Conservation (phyloP, 2,113 vertebrate species). For the Toxotes jaculatrix region DNA sequence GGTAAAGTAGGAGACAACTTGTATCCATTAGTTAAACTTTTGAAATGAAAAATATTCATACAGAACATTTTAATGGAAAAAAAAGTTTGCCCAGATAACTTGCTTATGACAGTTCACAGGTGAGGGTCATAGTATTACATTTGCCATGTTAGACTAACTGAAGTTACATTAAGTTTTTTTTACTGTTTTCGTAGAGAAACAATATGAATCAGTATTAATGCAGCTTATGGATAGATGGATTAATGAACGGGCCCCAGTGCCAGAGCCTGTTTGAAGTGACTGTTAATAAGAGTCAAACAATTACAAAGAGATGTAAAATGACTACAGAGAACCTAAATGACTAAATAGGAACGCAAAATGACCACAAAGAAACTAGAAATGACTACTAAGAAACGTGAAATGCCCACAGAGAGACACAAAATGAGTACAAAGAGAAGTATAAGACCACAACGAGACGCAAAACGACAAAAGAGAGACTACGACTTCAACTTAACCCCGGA, state of each 20-base stretch:
- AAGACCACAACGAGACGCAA: neutral
- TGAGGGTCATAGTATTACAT: accelerated
- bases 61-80: too few relatives aligned
- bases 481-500: too few relatives aligned
- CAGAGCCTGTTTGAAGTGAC: neutral
- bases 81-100: too few relatives aligned
- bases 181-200: accelerated
- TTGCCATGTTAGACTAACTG: neutral
- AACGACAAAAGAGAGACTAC: neutral
- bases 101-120: too few relatives aligned
- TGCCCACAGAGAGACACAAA: neutral
- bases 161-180: too few relatives aligned
- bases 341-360: neutral
- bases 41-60: too few relatives aligned
- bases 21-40: too few relatives aligned
- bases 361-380: neutral
- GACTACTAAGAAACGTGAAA: neutral
- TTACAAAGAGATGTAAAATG: neutral
- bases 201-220: too few relatives aligned
- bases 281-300: neutral
- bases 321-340: neutral
- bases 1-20: too few relatives aligned
- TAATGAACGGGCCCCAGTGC: too few relatives aligned
- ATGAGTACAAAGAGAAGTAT: too few relatives aligned
- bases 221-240: too few relatives aligned